Evolutionary conservation across 1,140 invertebrate genomes (phyloP).

Genomic region (Druon quercuslanigerum): DNA sequence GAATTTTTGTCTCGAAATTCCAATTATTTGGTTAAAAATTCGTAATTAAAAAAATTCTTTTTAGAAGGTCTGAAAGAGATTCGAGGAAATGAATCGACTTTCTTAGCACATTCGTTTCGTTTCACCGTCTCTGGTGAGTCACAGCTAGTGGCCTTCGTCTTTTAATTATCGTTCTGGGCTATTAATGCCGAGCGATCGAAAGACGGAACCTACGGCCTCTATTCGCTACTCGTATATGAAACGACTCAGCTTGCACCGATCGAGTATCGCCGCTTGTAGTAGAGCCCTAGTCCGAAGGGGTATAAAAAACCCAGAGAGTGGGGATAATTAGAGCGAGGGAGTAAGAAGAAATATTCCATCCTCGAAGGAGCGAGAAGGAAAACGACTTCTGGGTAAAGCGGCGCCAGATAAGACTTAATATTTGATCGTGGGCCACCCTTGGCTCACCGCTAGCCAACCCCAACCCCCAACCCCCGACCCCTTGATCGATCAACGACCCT

Average conservation of each 20-base stretch:
- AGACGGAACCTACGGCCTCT: constrained; percentile 39
- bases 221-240: neutral
- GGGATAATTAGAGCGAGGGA: constrained; percentile 68
- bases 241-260: constrained; percentile 53
- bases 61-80: neutral
- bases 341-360: constrained; percentile 44
- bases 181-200: constrained; percentile 59
- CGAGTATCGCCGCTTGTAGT: constrained; percentile 37
- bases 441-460: constrained; percentile 58
- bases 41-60: too few species aligned
- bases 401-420: constrained; percentile 74
- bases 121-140: constrained; percentile 33
- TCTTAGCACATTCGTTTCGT: constrained; percentile 30
- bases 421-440: constrained; percentile 71
- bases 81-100: neutral
- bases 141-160: constrained; percentile 47
- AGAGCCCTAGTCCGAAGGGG: constrained; percentile 29
- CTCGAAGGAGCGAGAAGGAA: constrained; percentile 40
- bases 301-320: constrained; percentile 49
- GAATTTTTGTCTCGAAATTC: too few species aligned
- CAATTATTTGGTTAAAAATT: too few species aligned
- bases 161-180: constrained; percentile 59
- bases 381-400: constrained; percentile 65
- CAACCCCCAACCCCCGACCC: constrained; percentile 42
- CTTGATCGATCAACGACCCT: constrained; percentile 59